phyloP scores from a whole-genome alignment of 1,140 invertebrate genomes.

The Physella acuta region DNA sequence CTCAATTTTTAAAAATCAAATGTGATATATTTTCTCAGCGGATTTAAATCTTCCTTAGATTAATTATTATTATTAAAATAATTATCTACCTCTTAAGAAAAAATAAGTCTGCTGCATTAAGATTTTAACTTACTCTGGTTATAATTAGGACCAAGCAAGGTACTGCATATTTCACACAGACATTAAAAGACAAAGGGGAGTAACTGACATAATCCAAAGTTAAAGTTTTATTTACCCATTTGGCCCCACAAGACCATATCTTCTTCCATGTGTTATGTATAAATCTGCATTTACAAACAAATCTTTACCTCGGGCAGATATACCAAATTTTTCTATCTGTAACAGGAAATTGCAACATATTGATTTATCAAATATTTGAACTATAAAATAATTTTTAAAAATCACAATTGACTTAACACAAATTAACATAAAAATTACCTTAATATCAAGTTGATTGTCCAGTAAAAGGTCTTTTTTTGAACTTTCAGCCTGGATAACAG shows the following conservation, averaged over 20 bases:
- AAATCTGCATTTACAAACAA: slow-evolving; percentile 96
- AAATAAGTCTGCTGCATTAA: too few relatives aligned
- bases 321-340: slow-evolving; percentile 91
- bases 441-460: slow-evolving; percentile 96
- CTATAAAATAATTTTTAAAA: background rate
- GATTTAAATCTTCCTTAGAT: background rate
- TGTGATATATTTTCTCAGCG: background rate
- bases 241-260: slow-evolving; percentile 97
- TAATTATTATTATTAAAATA: background rate
- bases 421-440: slow-evolving; percentile 65
- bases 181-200: too few relatives aligned
- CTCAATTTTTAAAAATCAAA: background rate
- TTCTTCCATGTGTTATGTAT: slow-evolving; percentile 87
- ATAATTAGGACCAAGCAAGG: too few relatives aligned
- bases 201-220: too few relatives aligned
- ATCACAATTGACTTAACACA: background rate
- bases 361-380: slow-evolving; percentile 7
- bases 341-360: background rate
- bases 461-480: slow-evolving; percentile 80
- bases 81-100: background rate
- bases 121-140: too few relatives aligned
- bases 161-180: too few relatives aligned
- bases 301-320: slow-evolving; percentile 95
- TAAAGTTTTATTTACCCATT: slow-evolving; percentile 76
- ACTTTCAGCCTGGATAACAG: slow-evolving; percentile 86